Evolutionary conservation across 2,888 invertebrate species (phyloP).

Genomic region (Nomada goodeniana): DNA sequence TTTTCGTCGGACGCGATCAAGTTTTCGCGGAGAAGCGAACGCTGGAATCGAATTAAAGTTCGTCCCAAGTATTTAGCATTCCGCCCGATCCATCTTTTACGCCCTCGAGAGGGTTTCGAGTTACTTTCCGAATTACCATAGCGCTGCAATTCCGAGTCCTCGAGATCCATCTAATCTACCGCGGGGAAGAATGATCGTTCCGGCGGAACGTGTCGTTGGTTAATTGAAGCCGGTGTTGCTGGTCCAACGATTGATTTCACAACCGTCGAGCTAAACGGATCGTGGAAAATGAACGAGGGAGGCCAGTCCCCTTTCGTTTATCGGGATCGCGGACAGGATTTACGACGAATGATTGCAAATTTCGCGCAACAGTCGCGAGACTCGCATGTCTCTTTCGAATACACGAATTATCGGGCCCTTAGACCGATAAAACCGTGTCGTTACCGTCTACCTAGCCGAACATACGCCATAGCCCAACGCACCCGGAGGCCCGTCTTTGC

Average conservation of each 20-base stretch:
- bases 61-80: too few relatives aligned
- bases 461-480: neutral
- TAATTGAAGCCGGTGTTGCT: conserved; percentile 29
- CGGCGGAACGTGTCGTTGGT: neutral
- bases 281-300: neutral
- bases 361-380: neutral
- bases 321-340: conserved; percentile 6
- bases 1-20: neutral
- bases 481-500: neutral
- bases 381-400: neutral
- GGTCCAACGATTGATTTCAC: conserved; percentile 3
- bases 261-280: neutral
- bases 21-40: neutral
- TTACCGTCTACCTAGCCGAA: neutral
- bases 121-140: neutral
- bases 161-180: neutral
- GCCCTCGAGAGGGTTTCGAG: neutral
- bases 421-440: too few relatives aligned
- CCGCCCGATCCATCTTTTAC: too few relatives aligned
- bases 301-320: neutral
- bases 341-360: neutral
- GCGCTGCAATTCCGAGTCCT: neutral
- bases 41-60: neutral
- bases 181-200: neutral
- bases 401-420: neutral